phyloP scores from a whole-genome alignment of 2,113 vertebrate species.

The Balaeniceps rex region DNA sequence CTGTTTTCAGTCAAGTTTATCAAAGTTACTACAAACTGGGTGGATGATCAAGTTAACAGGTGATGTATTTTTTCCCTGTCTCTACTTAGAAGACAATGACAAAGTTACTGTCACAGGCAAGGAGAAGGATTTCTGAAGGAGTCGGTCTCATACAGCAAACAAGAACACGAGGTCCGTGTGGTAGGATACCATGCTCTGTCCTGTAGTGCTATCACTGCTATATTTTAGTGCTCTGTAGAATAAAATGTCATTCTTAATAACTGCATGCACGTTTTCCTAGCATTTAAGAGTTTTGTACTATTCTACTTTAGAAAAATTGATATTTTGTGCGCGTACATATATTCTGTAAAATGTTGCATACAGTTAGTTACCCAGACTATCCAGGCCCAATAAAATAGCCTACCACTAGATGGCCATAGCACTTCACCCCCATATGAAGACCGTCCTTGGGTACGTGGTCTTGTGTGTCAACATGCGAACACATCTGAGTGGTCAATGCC shows the following conservation, averaged over 20 bases:
- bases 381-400: neutral
- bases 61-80: neutral
- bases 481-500: neutral
- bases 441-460: rapidly evolving
- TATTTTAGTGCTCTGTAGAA: neutral
- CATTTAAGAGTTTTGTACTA: neutral
- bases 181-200: no score
- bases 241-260: neutral
- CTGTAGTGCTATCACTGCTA: no score
- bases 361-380: neutral
- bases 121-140: neutral
- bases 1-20: neutral
- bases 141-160: neutral
- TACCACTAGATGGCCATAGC: neutral
- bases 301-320: neutral
- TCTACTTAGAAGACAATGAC: neutral
- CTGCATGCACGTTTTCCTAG: neutral
- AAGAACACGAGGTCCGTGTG: neutral
- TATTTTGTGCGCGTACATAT: neutral
- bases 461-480: no score
- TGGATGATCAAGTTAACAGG: neutral
- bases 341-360: neutral
- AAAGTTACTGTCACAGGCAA: neutral
- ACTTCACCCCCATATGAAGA: neutral
- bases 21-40: neutral